These are phyloP conservation scores for Acleris emargana DNA, from an alignment of 2,888 invertebrate species.

Conservation along the genomic window DNA sequence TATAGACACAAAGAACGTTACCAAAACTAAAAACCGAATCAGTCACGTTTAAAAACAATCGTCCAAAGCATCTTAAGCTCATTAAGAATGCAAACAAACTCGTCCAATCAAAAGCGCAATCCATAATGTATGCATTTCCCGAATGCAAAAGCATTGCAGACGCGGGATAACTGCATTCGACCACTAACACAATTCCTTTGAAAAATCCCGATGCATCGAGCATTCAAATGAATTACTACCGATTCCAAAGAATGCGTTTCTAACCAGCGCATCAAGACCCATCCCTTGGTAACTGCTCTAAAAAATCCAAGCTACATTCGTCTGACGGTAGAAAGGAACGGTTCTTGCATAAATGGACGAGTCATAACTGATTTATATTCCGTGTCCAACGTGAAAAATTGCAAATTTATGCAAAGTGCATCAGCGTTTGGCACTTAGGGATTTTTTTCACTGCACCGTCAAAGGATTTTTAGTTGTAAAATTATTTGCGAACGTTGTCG, in stretches of 20 bases:
- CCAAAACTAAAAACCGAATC: no score
- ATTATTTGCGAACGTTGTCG: constrained; percentile 1
- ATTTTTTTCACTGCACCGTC: constrained; percentile 35
- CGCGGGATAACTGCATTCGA: constrained; percentile 18
- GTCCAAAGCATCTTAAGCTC: neutral
- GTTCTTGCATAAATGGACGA: constrained; percentile 18
- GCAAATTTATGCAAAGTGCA: constrained; percentile 67
- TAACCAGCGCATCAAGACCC: constrained; percentile 26
- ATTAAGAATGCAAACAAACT: constrained; percentile 1
- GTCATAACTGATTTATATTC: constrained; percentile 55
- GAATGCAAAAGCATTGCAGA: constrained; percentile 27
- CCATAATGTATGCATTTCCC: constrained; percentile 16
- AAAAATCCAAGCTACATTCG: constrained; percentile 1
- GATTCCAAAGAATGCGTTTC: constrained; percentile 37
- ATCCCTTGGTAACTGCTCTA: constrained; percentile 18
- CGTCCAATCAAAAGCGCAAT: constrained; percentile 19
- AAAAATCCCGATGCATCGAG: constrained; percentile 38
- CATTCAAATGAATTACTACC: constrained; percentile 44
- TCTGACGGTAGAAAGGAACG: neutral
- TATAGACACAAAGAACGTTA: no score
- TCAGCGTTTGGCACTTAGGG: constrained; percentile 40
- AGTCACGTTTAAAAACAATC: neutral
- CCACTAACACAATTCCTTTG: constrained; percentile 43
- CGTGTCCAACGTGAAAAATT: constrained; percentile 45
- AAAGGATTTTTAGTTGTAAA: constrained; percentile 30